Evolutionary conservation across 1,140 invertebrate genomes (phyloP).

Genomic region (Kradibia gibbosae): DNA sequence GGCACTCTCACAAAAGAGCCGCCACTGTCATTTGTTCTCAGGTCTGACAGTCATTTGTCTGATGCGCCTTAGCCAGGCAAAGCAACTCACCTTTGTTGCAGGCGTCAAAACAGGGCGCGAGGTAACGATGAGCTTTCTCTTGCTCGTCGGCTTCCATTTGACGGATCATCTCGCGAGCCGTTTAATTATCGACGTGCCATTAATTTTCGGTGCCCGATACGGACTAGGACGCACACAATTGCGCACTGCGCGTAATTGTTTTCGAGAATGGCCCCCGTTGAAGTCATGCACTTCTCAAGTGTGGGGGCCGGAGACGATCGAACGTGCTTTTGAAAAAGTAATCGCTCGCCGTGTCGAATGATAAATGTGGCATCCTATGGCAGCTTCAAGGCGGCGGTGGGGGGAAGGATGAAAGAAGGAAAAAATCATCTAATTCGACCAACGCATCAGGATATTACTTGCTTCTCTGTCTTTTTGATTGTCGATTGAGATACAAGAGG

Average conservation of each 20-base stretch:
- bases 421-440: too few species aligned
- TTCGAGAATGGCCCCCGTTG: not conserved
- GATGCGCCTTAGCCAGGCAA: slow-evolving; percentile 11
- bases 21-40: slow-evolving; percentile 70
- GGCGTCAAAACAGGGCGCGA: slow-evolving; percentile 68
- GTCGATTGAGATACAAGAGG: too few species aligned
- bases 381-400: too few species aligned
- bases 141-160: not conserved
- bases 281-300: not conserved
- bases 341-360: not conserved
- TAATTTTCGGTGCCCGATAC: slow-evolving; percentile 19
- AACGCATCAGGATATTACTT: too few species aligned
- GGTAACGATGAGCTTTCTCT: slow-evolving; percentile 28
- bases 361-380: not conserved
- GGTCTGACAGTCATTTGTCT: slow-evolving; percentile 69
- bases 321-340: not conserved
- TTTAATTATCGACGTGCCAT: slow-evolving; percentile 48
- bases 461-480: too few species aligned
- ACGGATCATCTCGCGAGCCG: slow-evolving; percentile 26
- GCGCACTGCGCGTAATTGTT: slow-evolving; percentile 12
- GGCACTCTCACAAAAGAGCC: slow-evolving; percentile 57
- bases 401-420: too few species aligned
- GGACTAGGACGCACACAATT: not conserved
- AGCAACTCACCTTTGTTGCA: slow-evolving; percentile 60
- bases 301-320: not conserved